phyloP scores from a whole-genome alignment of 2,888 invertebrate genomes.

The Diachrysia chrysitis region DNA sequence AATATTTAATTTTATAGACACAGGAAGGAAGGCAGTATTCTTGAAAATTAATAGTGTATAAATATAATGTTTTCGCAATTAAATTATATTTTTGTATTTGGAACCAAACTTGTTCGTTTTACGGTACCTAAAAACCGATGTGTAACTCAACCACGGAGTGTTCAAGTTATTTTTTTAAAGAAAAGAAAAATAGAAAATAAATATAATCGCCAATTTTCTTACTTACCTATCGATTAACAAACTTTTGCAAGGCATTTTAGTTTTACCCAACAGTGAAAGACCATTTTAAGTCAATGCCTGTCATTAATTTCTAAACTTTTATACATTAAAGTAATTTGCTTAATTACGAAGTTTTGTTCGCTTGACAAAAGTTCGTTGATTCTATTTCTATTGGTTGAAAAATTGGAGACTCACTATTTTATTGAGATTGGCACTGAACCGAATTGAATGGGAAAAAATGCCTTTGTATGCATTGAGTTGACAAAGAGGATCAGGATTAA shows the following conservation, averaged over 20 bases:
- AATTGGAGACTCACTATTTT: neutral
- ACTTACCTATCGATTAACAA: no score
- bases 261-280: neutral
- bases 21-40: neutral
- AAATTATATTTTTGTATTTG: no score
- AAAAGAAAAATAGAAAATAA: no score
- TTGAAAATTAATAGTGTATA: no score
- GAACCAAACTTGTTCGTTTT: no score
- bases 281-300: neutral
- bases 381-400: slow-evolving; percentile 4
- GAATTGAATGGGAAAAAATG: neutral
- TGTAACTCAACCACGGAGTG: no score
- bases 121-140: no score
- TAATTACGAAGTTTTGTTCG: slow-evolving; percentile 1
- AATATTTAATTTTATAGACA: neutral
- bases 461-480: neutral
- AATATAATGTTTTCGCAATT: no score
- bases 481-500: neutral
- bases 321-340: neutral
- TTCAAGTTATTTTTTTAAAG: no score
- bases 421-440: slow-evolving; percentile 2
- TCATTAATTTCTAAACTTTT: slow-evolving; percentile 4
- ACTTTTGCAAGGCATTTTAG: neutral
- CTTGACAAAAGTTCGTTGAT: neutral
- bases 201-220: no score